Base-by-base conservation (phyloP, 2,797 vertebrate species). In the Amphiprion clarkii region DNA sequence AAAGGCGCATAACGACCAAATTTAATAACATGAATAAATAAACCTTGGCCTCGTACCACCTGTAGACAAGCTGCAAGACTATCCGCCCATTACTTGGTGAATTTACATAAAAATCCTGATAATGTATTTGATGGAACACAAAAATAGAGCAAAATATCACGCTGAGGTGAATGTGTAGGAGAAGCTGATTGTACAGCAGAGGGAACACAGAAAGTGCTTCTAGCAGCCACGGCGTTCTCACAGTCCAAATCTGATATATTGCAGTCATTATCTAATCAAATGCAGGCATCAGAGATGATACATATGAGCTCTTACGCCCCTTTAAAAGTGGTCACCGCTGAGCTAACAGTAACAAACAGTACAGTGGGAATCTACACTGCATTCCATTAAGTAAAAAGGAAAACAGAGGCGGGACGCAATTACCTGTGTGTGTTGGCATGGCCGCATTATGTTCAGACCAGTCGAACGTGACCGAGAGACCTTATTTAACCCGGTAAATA, bases 251-350 rank as follows among this genome's bases (percentile, higher is more conserved):
- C 67, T 84, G 82, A 88, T 79, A 46, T 76, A 90, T 71, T 62
- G 67, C 62, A 53, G 71, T 71, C 69, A 87, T 90, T 87, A 86
- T 75, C 71, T 53, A 67, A 85, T 86, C 82, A 83, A 87, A 75
- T 67, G 64, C 53, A 29, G 81, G 53, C 72, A 85, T 76, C 74
- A 80, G 56, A 77, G 71, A 79, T 80, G 78, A 86, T 76, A 70
- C 74, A 88, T 76, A 72, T 54, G 66, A 40, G 66, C 77, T 83
- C 76, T 76, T 80, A 69, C 67, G 75, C 70, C 36, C 59, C 71
- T 67, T 74, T 78, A 79, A 70, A 86, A 88, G 68, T 67, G 74
- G 72, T 84, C 76, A 77, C 78, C 53, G 58, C 81, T 80, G 76
- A 85, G 74, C 56, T 82, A 86, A 85, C 78, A 73, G 86, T 87